Conservation (phyloP, 2,797 vertebrate species). For the Chelmon rostratus region DNA sequence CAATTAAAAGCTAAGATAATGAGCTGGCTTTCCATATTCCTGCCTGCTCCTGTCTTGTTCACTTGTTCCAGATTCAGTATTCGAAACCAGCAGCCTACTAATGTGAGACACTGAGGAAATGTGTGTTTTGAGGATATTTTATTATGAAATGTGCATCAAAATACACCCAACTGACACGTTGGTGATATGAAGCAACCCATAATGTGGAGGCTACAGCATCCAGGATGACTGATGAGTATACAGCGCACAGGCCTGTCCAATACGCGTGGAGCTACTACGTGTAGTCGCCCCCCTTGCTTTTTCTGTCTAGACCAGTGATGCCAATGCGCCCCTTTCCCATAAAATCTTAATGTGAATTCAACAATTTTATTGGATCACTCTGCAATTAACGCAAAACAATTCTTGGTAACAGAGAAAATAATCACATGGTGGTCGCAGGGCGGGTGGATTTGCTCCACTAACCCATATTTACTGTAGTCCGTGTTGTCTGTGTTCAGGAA, state of each 20-base stretch:
- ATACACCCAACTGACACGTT: background rate
- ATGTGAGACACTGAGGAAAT: background rate
- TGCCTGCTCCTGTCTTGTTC: background rate
- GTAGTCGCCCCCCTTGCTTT: conserved; percentile 30
- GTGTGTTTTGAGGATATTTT: background rate
- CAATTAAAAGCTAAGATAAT: background rate
- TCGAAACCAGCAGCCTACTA: background rate
- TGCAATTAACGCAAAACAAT: background rate
- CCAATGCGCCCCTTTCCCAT: background rate
- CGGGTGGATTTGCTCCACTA: conserved; percentile 79
- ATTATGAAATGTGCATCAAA: background rate
- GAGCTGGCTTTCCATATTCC: background rate
- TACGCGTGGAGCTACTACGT: conserved; percentile 18
- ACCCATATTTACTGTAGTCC: conserved; percentile 72
- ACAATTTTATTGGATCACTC: no score
- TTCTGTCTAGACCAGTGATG: conserved; percentile 60
- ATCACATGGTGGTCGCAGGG: conserved; percentile 49
- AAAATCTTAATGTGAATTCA: background rate
- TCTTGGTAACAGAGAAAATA: background rate
- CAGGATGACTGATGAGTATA: conserved; percentile 2
- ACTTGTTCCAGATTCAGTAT: background rate
- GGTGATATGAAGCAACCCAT: background rate
- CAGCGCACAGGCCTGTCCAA: conserved; percentile 58
- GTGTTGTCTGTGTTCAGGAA: conserved; percentile 41
- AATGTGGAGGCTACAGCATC: background rate